Evolutionary conservation across 2,888 invertebrate species (phyloP).

Genomic region (Rhaphigaster nebulosa): DNA sequence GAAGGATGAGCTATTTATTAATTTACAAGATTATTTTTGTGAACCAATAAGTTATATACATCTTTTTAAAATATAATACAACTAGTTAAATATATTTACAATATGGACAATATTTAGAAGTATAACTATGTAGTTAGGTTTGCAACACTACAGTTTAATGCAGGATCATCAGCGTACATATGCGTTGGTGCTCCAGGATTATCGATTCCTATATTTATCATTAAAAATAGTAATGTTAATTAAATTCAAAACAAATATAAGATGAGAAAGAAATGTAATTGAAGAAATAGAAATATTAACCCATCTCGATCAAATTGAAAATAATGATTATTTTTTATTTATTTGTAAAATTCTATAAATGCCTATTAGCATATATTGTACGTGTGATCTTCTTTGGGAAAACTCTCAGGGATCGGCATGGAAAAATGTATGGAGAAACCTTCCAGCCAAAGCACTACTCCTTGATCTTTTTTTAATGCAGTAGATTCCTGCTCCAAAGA

Average conservation of each 20-base stretch:
- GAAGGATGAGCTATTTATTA: conserved; percentile 34
- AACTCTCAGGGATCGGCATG: too few species aligned
- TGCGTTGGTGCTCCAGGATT: conserved; percentile 65
- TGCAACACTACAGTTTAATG: conserved; percentile 64
- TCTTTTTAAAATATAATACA: conserved; percentile 30
- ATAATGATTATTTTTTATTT: too few species aligned
- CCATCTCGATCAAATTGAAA: not conserved
- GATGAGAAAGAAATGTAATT: not conserved
- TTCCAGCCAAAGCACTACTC: too few species aligned
- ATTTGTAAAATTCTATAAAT: too few species aligned
- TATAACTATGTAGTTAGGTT: conserved; percentile 62
- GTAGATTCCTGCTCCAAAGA: too few species aligned
- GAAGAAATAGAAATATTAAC: not conserved
- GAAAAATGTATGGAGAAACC: too few species aligned
- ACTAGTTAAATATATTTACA: conserved; percentile 33
- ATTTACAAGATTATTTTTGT: not conserved
- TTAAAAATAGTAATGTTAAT: conserved; percentile 44
- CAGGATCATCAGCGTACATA: conserved; percentile 66
- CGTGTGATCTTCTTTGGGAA: too few species aligned
- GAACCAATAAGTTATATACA: not conserved
- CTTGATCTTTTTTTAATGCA: too few species aligned
- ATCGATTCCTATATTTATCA: conserved; percentile 64
- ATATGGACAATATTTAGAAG: conserved; percentile 32
- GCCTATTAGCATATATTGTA: too few species aligned
- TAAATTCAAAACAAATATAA: not conserved